Base-by-base conservation (phyloP, 2,797 vertebrate genomes). In the Novumbra hubbsi region DNA sequence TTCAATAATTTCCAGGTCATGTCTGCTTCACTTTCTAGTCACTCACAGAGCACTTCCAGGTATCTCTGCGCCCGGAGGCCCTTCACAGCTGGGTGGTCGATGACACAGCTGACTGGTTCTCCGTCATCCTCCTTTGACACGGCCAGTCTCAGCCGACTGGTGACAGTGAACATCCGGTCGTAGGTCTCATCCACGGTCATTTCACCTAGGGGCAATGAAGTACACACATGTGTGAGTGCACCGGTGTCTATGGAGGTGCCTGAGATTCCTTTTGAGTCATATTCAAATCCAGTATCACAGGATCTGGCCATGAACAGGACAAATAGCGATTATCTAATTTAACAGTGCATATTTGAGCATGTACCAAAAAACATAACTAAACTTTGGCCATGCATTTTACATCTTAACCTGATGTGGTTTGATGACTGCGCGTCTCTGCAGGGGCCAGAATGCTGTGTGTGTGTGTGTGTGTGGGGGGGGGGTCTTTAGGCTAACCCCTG, bases 1-100 rank as follows among this genome's bases (percentile, higher is more conserved):
- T 50, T 76, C 50, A 12, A 76, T 45, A 12, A 76, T 45, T 48
- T 73, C 74, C 60, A 65, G 49, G 70, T 12, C 57, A 49, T 5
- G 71, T 71, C 71, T 74, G 68, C 28, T 77, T 41, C 30, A 84
- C 76, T 75, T 75, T 28, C 34, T 64, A 81, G 77, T 83, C 76
- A 97, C 96, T 98, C 91, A 99, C 98, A 99, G 81, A 95, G 94
- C 74, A 99, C 98, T 92, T 99, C 96, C 45, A 99, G 93, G 85
- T 97, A 96, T 77, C 95, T 96, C 91, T 98, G 96, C 27, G 95
- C 95, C 91, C 97, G 94, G 84, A 99, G 83, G 92, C 98, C 98
- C 50, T 96, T 98, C 84, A 95, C 96, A 0, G 98, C 98, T 15
- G 97, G 97, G 81, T 99, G 98, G 88, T 99, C 97, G 88, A 98